phyloP scores from a whole-genome alignment of 2,113 vertebrate species.

The Gallinago jamesoni region DNA sequence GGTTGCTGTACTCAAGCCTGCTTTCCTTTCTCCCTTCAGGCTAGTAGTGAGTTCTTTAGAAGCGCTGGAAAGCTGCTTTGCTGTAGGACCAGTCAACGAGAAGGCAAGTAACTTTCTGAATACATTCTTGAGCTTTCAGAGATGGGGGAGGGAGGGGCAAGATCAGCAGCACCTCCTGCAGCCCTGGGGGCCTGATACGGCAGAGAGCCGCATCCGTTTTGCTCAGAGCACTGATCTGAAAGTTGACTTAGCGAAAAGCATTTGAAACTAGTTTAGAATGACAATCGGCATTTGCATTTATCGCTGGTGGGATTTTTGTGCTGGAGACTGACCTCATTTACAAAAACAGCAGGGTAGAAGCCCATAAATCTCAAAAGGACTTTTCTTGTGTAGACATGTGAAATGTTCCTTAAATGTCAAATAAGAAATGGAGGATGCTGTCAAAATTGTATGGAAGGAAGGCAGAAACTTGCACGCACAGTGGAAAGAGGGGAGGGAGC shows the following conservation, averaged over 20 bases:
- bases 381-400: background rate
- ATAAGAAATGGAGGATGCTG: background rate
- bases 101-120: constrained; percentile 86
- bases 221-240: constrained; percentile 20
- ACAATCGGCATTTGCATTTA: constrained; percentile 44
- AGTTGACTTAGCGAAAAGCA: constrained; percentile 55
- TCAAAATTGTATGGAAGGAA: background rate
- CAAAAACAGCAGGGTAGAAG: constrained; percentile 22
- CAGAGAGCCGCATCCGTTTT: constrained; percentile 30
- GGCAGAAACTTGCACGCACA: background rate
- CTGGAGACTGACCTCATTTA: constrained; percentile 54
- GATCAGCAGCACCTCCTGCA: constrained; percentile 54
- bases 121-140: constrained; percentile 62
- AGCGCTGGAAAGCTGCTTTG: constrained; percentile 98
- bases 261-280: constrained; percentile 50
- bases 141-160: constrained; percentile 33
- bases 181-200: constrained; percentile 27
- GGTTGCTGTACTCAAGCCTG: constrained; percentile 71
- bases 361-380: constrained; percentile 13
- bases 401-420: background rate
- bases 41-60: constrained; percentile 98
- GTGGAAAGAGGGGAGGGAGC: background rate
- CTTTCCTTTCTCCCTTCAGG: constrained; percentile 81
- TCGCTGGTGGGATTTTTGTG: background rate
- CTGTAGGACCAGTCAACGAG: constrained; percentile 90